Base-by-base conservation (phyloP, 2,113 vertebrate genomes). In the Octodon degus region DNA sequence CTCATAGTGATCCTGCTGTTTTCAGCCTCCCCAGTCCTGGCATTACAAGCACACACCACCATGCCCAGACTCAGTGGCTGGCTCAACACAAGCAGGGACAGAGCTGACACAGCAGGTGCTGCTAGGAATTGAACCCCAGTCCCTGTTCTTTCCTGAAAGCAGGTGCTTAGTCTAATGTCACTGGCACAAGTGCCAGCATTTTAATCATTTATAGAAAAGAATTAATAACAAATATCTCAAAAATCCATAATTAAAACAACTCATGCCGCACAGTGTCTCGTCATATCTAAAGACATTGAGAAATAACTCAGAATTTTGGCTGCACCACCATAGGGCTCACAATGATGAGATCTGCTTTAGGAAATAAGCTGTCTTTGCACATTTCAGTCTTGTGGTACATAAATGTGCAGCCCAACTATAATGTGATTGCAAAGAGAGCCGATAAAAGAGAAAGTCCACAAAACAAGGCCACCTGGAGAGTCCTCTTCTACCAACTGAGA, bases 161-260 rank as follows among this genome's bases (percentile, higher is more conserved):
- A 55, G 53, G 11, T 55, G 53, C 14, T 55, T 55, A 55, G 53
- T 55, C 53, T 14, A 11, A 13, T 55, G 53, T 55, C 53, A 55
- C 10, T 14, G 14, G 53, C 53, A 13, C 7, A 88, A 67, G 12
- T 3, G 1, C 30, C 55, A 55, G 12, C 16, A 34, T 83, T 83
- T 92, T 83, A 55, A 40, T n/a, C 53, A 90, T 40, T 87, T 60
- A 43, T 25, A 53, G 62, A 50, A 84, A 92, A n/a, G 14, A 97
- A 92, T 72, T 82, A 83, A 74, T 43, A 88, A 63, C 22, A 86
- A 50, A 74, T 4, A 19, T 30, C 63, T 88, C 34, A 8, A 34
- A 32, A 22, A 62, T 6, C 16, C 58, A 43, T 63, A 68, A 34
- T 70, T 92, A 62, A 94, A 91, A 84, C 72, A 74, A 53, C 22